A percentile compares a stretch with the other conserved stretches of the same genome.
These are phyloP conservation scores for Andrena bucephala DNA, from an alignment of 2,888 invertebrate species.

Conservation along the genomic window DNA sequence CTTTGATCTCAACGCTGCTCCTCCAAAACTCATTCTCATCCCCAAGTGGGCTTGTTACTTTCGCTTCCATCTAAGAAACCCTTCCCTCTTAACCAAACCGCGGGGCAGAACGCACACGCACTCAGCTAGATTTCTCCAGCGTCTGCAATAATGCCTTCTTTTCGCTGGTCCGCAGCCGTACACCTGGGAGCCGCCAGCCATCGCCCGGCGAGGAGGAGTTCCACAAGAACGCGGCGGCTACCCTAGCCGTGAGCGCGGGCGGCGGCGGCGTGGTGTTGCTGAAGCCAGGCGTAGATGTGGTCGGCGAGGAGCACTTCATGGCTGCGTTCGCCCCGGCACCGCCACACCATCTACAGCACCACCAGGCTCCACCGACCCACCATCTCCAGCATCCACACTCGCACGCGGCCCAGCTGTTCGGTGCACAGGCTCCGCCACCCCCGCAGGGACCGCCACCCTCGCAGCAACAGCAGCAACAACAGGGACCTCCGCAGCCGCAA, in stretches of 20 bases:
- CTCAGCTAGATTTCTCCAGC: neutral
- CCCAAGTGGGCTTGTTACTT: too few relatives aligned
- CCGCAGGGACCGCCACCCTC: conserved; percentile 82
- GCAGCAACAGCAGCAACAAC: conserved; percentile 82
- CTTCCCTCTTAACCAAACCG: neutral
- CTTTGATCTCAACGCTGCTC: too few relatives aligned
- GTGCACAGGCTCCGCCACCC: conserved; percentile 83
- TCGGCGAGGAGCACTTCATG: conserved; percentile 84
- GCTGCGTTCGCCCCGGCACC: conserved; percentile 84
- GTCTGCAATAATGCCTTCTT: neutral
- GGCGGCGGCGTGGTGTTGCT: conserved; percentile 86
- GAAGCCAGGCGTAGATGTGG: conserved; percentile 85
- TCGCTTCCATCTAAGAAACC: neutral
- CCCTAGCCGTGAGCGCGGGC: conserved; percentile 81
- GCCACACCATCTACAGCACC: conserved; percentile 86
- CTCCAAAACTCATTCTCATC: too few relatives aligned
- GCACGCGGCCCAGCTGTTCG: conserved; percentile 85
- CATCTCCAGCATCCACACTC: conserved; percentile 86
- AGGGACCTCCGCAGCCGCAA: conserved; percentile 82
- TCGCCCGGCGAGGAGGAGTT: conserved; percentile 95
- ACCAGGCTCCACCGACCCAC: conserved; percentile 85
- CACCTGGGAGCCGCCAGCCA: conserved; percentile 95
- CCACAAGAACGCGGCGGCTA: conserved; percentile 86
- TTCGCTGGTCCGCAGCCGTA: conserved; percentile 88
- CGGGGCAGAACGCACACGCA: neutral